These are phyloP conservation scores for Chrysolina oricalcia DNA, from an alignment of 2,888 invertebrate species.

Conservation along the genomic window DNA sequence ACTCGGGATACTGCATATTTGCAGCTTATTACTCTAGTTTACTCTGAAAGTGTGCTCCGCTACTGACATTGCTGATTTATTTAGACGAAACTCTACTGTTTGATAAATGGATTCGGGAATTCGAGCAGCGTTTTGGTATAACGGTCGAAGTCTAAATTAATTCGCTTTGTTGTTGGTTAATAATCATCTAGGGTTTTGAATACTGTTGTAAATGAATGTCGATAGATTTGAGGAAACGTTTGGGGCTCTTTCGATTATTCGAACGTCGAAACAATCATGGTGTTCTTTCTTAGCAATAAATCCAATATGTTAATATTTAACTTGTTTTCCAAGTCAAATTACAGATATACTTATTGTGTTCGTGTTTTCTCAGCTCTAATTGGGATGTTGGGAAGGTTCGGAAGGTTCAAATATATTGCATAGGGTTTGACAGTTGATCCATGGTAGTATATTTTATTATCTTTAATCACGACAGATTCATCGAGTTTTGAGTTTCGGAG, in stretches of 20 bases:
- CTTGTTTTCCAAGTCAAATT: no score
- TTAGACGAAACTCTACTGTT: constrained; percentile 26
- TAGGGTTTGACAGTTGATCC: no score
- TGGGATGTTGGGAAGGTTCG: no score
- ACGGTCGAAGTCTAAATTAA: constrained; percentile 31
- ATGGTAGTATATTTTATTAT: no score
- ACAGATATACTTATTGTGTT: no score
- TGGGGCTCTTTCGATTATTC: background rate
- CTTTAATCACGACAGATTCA: no score
- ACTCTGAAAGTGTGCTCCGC: constrained; percentile 27
- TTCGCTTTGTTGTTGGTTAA: constrained; percentile 30
- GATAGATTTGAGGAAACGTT: background rate
- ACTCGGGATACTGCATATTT: no score
- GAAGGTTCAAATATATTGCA: no score
- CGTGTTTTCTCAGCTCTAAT: no score
- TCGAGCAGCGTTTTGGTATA: constrained; percentile 31
- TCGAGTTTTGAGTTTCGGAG: no score
- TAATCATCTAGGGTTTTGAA: constrained; percentile 26
- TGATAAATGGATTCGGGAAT: constrained; percentile 28
- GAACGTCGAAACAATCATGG: background rate
- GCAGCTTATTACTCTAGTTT: constrained; percentile 18
- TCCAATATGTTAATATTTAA: no score
- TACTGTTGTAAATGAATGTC: constrained; percentile 14
- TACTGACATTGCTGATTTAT: constrained; percentile 31
- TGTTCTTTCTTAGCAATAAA: no score